Evolutionary conservation across 2,797 vertebrate genomes (phyloP).

Genomic region (Carduelis carduelis): DNA sequence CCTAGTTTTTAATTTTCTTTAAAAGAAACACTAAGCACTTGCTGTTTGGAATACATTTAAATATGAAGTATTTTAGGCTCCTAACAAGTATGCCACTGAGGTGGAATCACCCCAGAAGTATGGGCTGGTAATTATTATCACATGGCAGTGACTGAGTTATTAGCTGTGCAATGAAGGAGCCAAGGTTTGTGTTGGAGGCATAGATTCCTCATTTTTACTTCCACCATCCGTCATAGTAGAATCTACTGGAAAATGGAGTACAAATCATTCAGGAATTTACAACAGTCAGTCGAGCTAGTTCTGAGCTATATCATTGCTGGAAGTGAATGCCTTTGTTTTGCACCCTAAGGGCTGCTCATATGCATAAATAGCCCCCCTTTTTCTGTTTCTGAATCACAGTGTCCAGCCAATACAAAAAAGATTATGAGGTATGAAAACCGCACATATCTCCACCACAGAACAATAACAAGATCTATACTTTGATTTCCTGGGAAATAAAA

Average conservation of each 20-base stretch:
- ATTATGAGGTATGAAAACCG: constrained; percentile 4
- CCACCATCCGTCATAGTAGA: not conserved
- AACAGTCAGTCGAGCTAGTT: not conserved
- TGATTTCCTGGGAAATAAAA: constrained; percentile 85
- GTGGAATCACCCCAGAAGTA: not conserved
- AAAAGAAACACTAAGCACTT: not conserved
- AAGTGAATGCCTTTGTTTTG: not conserved
- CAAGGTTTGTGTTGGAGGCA: not conserved
- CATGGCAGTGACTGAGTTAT: not conserved
- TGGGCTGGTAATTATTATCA: not conserved
- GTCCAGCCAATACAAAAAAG: constrained; percentile 40
- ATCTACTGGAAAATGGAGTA: constrained; percentile 25
- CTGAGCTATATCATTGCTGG: not conserved
- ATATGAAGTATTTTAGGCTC: not conserved
- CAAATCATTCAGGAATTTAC: constrained; percentile 50
- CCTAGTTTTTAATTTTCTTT: not conserved
- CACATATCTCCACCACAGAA: not conserved
- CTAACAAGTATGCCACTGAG: not conserved
- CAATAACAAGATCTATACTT: constrained; percentile 72
- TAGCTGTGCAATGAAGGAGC: not conserved
- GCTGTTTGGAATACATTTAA: not conserved
- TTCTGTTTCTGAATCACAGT: not conserved
- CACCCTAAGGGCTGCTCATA: not conserved
- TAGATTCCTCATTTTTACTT: not conserved
- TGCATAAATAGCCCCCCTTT: not conserved